Evolutionary conservation across 2,888 invertebrate species (phyloP).

Genomic region (Drosophila sordidula): DNA sequence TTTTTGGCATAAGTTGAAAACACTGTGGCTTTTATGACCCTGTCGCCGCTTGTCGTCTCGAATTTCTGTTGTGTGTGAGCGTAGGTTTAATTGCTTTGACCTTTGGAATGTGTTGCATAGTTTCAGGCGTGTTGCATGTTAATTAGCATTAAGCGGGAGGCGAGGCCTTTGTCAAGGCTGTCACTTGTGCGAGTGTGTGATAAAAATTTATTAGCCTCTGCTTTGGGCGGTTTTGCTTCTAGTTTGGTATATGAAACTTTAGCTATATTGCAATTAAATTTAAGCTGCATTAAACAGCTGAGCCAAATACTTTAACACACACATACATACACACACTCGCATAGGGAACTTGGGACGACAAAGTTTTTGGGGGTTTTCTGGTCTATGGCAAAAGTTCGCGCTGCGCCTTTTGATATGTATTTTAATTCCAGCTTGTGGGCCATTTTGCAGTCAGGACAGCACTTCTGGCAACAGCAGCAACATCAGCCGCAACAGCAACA

Average conservation of each 20-base stretch:
- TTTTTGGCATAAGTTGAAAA: conserved; percentile 56
- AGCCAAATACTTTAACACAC: conserved; percentile 31
- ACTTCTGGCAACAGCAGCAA: conserved; percentile 53
- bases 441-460: conserved; percentile 65
- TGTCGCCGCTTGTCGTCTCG: conserved; percentile 42
- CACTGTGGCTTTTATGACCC: conserved; percentile 69
- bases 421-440: conserved; percentile 75
- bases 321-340: conserved; percentile 10
- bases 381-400: conserved; percentile 73
- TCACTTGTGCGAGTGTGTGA: conserved; percentile 57
- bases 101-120: conserved; percentile 68
- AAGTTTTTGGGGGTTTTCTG: conserved; percentile 69
- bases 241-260: conserved; percentile 64
- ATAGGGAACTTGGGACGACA: conserved; percentile 65
- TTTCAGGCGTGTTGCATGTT: conserved; percentile 71
- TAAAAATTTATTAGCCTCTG: conserved; percentile 71
- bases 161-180: conserved; percentile 49
- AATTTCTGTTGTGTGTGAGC: conserved; percentile 11
- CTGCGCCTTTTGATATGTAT: conserved; percentile 78
- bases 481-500: conserved; percentile 6
- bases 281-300: conserved; percentile 80
- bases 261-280: conserved; percentile 81
- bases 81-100: conserved; percentile 84
- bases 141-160: conserved; percentile 74
- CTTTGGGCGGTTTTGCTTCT: conserved; percentile 15